phyloP scores from a whole-genome alignment of 1,140 invertebrate species.

The Scaptomyza graminum region DNA sequence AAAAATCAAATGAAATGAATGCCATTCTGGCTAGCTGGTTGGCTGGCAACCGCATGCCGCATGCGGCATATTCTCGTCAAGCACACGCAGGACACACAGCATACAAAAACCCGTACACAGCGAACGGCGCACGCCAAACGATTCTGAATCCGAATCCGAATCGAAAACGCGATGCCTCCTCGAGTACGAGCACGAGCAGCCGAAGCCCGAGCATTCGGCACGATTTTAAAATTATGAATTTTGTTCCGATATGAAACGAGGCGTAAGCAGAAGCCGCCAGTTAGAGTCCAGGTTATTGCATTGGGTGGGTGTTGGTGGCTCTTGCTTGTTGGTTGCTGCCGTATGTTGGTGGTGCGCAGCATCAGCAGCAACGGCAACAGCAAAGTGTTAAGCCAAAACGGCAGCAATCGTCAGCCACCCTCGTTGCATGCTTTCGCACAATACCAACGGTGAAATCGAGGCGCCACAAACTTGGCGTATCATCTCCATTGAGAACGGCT shows the following conservation, averaged over 20 bases:
- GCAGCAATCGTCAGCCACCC: conserved; percentile 29
- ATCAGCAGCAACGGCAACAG: conserved; percentile 31
- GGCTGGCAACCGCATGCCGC: conserved; percentile 36
- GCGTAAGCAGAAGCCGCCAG: conserved; percentile 42
- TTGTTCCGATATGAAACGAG: conserved; percentile 70
- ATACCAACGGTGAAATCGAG: neutral
- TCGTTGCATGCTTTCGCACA: conserved; percentile 18
- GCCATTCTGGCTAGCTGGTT: conserved; percentile 10
- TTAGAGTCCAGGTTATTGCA: conserved; percentile 13
- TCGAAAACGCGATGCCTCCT: conserved; percentile 39
- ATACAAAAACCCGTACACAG: conserved; percentile 14
- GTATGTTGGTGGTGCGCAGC: conserved; percentile 60
- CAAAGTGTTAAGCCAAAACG: conserved; percentile 40
- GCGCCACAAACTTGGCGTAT: conserved; percentile 7
- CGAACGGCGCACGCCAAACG: conserved; percentile 40
- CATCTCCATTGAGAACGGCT: conserved; percentile 10
- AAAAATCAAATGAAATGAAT: conserved; percentile 83
- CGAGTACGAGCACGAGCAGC: conserved; percentile 24
- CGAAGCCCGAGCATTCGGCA: conserved; percentile 46
- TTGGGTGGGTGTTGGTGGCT: conserved; percentile 54
- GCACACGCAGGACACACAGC: conserved; percentile 28
- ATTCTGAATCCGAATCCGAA: conserved; percentile 35
- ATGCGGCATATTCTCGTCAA: conserved; percentile 11
- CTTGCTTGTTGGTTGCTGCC: conserved; percentile 15
- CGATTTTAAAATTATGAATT: conserved; percentile 83